A percentile compares a stretch with the other conserved stretches of the same genome.
Evolutionary conservation across 2,888 invertebrate species (phyloP).

Genomic region (Eupithecia inturbata): DNA sequence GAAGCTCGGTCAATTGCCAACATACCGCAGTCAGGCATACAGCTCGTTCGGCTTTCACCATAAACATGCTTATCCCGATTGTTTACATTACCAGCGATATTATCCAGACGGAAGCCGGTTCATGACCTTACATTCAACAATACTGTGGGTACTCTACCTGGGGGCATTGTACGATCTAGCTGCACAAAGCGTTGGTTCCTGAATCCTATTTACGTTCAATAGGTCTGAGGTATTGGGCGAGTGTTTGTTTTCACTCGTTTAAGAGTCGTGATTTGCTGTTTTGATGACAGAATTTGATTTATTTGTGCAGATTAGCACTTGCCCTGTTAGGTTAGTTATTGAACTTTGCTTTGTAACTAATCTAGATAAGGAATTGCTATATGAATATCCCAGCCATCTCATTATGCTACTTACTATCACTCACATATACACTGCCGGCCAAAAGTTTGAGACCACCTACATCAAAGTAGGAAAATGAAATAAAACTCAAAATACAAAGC

Average conservation of each 20-base stretch:
- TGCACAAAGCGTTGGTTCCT: constrained; percentile 26
- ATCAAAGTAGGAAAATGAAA: too few species aligned
- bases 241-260: constrained; percentile 9
- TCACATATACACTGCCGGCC: too few species aligned
- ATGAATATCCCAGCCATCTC: not conserved
- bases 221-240: constrained; percentile 23
- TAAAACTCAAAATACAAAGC: too few species aligned
- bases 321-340: not conserved
- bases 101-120: constrained; percentile 45
- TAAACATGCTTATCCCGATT: constrained; percentile 39
- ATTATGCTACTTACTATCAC: too few species aligned
- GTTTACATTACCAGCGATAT: constrained; percentile 43
- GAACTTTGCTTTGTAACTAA: not conserved
- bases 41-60: constrained; percentile 24
- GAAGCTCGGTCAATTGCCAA: constrained; percentile 13
- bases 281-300: not conserved
- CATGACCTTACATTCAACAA: constrained; percentile 39
- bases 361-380: not conserved
- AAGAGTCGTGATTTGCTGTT: not conserved
- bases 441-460: too few species aligned
- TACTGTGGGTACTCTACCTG: constrained; percentile 23
- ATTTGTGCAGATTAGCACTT: not conserved
- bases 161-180: constrained; percentile 38
- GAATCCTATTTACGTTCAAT: constrained; percentile 39
- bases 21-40: constrained; percentile 10